Conservation (phyloP, 2,113 vertebrate species). For the Pangasianodon hypophthalmus region DNA sequence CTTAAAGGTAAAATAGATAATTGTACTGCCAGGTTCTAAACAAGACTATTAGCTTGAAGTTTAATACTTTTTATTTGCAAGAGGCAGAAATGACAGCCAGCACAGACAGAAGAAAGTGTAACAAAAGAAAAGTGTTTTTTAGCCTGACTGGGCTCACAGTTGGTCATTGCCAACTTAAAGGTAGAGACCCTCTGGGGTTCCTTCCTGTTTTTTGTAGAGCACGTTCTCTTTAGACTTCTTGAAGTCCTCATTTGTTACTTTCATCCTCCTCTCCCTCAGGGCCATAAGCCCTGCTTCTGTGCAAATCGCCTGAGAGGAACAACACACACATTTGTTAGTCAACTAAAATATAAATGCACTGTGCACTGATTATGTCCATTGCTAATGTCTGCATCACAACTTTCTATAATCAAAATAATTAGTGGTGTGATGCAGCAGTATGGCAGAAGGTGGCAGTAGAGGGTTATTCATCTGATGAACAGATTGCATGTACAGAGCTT, state of each 20-base stretch:
- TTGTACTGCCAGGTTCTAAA: neutral
- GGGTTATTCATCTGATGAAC: neutral
- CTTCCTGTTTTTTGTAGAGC: slow-evolving; percentile 98
- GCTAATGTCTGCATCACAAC: neutral
- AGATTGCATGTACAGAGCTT: neutral
- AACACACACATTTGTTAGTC: no score
- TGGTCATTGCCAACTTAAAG: slow-evolving; percentile 59
- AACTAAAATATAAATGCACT: neutral
- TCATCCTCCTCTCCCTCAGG: slow-evolving; percentile 92
- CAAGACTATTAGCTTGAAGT: neutral
- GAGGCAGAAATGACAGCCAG: slow-evolving; percentile 30
- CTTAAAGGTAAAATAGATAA: slow-evolving; percentile 9
- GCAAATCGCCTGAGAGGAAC: slow-evolving; percentile 86
- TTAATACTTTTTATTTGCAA: slow-evolving; percentile 41
- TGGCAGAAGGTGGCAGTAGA: slow-evolving; percentile 1
- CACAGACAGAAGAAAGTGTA: slow-evolving; percentile 8
- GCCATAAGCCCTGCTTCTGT: slow-evolving; percentile 98
- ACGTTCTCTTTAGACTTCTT: slow-evolving; percentile 99
- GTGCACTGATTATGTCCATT: neutral
- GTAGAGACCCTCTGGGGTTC: slow-evolving; percentile 91
- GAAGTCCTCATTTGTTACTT: slow-evolving; percentile 99
- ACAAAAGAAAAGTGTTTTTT: slow-evolving; percentile 9
- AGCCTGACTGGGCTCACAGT: neutral
- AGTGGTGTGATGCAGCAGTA: neutral
- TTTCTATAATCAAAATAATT: neutral